Base-by-base conservation (phyloP, 2,888 invertebrate species). In the Phortica okadai region DNA sequence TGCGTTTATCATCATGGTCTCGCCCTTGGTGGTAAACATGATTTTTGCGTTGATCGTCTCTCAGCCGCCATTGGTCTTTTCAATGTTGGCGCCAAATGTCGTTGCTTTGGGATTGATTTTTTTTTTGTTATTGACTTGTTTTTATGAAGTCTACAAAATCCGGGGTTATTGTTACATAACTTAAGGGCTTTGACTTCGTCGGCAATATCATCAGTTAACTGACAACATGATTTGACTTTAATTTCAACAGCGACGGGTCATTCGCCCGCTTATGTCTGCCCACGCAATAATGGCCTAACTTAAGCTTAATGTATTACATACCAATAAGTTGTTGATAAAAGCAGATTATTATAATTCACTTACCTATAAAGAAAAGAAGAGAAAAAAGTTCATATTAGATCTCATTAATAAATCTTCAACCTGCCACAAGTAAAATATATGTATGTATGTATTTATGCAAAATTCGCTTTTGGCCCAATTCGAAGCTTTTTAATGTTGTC, bases 291-390 rank as follows among this genome's bases (percentile, higher is more conserved):
- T 50, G 14, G 50, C n/a, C 42, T 10, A 56, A 44, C 41, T 33
- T 11, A 1, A 66, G 16, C 10, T 6, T 66, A 54, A 62, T 56
- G 66, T 78, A 33, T 33, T 33, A 76, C 82, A 77, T 81, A 82
- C 83, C 82, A 67, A 75, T 74, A 45, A 56, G 56, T 21, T n/a
- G 25, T 7, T 10, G 21, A 62, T 21, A 21, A 25, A 10, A 21
- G 25, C 21, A 16, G 16, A 8, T 6, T 62, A 8, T 62, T 2
- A 21, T 41, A 67, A 21, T 75, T 16, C 77, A 84, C 83, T 84
- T 84, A 84, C 83, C 83, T 84, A 79, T 67, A 84, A 84, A 50
- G 76, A 84, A 62, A 80, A 59, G 76, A 64, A 41, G 79, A 70
- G 14, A 73, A 16, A 64, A 73, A 44, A 41, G 42, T n/a, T 50